phyloP scores from a whole-genome alignment of 1,140 invertebrate species.

The Drosophila nannoptera region DNA sequence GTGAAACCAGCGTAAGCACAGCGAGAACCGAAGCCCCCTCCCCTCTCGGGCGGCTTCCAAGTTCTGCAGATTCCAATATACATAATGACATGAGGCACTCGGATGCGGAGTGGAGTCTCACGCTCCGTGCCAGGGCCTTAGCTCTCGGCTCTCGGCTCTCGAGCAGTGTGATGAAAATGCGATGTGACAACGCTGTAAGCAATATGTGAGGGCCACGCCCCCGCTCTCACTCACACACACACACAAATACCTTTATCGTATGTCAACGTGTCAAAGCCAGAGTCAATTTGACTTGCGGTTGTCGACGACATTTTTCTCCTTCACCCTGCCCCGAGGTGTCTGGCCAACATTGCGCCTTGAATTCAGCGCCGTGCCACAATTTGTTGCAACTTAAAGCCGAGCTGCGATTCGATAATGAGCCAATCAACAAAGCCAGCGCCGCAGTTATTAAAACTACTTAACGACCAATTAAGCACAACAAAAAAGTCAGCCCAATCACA shows the following conservation, averaged over 20 bases:
- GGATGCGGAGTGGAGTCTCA: slow-evolving; percentile 21
- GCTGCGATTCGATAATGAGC: slow-evolving; percentile 26
- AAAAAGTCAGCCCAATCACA: not conserved
- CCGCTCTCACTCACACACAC: not conserved
- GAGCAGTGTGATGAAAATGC: slow-evolving; percentile 63
- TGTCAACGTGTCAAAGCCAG: slow-evolving; percentile 76
- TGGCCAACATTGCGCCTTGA: slow-evolving; percentile 22
- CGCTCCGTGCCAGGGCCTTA: not conserved
- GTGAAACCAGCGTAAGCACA: slow-evolving; percentile 60
- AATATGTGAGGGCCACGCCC: slow-evolving; percentile 40
- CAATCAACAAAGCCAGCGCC: slow-evolving; percentile 17
- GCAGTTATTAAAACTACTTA: slow-evolving; percentile 64
- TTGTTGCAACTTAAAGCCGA: slow-evolving; percentile 34
- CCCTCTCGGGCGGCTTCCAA: slow-evolving; percentile 1
- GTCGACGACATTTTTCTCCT: slow-evolving; percentile 50
- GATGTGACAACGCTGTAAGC: slow-evolving; percentile 72
- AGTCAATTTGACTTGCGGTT: slow-evolving; percentile 74
- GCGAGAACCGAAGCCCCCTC: slow-evolving; percentile 25
- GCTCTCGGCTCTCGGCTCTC: not conserved
- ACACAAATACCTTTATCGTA: slow-evolving; percentile 73
- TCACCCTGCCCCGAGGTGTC: slow-evolving; percentile 21
- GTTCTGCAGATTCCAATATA: slow-evolving; percentile 57
- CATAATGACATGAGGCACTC: slow-evolving; percentile 64
- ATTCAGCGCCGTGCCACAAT: not conserved
- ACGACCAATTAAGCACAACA: slow-evolving; percentile 66